phyloP scores from a whole-genome alignment of 1,140 invertebrate species.

The Hyles vespertilio region DNA sequence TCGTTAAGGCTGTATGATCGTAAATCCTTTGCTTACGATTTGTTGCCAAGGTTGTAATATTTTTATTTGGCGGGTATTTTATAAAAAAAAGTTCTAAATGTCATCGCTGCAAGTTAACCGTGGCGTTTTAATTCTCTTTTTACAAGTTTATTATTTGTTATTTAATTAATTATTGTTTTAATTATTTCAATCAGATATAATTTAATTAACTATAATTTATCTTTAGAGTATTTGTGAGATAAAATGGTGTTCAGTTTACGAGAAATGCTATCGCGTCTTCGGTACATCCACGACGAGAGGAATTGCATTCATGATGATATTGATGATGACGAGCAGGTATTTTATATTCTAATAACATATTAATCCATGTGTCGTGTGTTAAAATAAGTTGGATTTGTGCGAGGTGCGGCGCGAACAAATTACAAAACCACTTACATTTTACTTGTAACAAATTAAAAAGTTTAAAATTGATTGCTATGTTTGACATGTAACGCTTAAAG shows the following conservation, averaged over 20 bases:
- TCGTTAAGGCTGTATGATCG: no score
- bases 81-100: conserved; percentile 3
- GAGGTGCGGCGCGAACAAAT: no score
- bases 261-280: conserved; percentile 46
- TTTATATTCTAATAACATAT: not conserved
- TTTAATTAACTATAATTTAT: not conserved
- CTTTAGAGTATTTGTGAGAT: conserved; percentile 2
- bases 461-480: no score
- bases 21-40: no score
- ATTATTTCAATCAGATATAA: not conserved
- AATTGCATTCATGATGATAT: conserved; percentile 29
- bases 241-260: conserved; percentile 55
- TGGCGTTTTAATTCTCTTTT: not conserved
- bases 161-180: not conserved
- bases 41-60: not conserved
- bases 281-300: conserved; percentile 52
- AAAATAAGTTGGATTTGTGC: no score
- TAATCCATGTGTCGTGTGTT: no score
- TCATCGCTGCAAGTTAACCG: not conserved
- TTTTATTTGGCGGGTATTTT: conserved; percentile 1
- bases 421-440: no score
- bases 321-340: conserved; percentile 4
- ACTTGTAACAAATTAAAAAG: no score
- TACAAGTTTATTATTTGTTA: not conserved
- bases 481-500: no score